phyloP scores from a whole-genome alignment of 2,797 vertebrate species.

The Sciaenops ocellatus region DNA sequence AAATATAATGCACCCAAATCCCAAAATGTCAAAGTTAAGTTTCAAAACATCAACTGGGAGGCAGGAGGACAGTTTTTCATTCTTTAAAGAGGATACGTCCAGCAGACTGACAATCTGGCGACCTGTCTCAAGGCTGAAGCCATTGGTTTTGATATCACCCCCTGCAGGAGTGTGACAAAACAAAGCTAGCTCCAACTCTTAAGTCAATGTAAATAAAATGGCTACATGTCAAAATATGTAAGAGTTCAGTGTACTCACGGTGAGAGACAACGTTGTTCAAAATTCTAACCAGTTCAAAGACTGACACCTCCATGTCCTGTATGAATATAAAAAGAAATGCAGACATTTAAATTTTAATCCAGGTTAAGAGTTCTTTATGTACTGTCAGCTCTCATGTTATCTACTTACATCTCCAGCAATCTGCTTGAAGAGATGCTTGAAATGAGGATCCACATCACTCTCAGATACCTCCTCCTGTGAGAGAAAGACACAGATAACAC shows the following conservation, averaged over 20 bases:
- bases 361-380: background rate
- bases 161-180: conserved; percentile 63
- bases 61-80: background rate
- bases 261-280: conserved; percentile 89
- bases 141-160: conserved; percentile 80
- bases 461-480: conserved; percentile 85
- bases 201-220: background rate
- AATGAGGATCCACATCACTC: conserved; percentile 88
- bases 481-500: background rate
- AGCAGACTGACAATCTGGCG: conserved; percentile 84
- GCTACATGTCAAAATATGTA: background rate
- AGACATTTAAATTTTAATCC: background rate
- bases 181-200: background rate
- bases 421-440: conserved; percentile 89
- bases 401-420: conserved; percentile 90
- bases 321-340: conserved; percentile 15
- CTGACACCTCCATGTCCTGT: conserved; percentile 91
- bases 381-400: background rate
- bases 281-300: conserved; percentile 88
- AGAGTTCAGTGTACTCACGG: conserved; percentile 81
- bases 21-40: background rate
- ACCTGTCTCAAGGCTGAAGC: conserved; percentile 82
- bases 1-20: background rate
- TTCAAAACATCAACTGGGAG: background rate
- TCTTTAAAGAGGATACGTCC: conserved; percentile 83